Conservation (phyloP, 2,797 vertebrate species). For the Gymnoscopelus braueri region DNA sequence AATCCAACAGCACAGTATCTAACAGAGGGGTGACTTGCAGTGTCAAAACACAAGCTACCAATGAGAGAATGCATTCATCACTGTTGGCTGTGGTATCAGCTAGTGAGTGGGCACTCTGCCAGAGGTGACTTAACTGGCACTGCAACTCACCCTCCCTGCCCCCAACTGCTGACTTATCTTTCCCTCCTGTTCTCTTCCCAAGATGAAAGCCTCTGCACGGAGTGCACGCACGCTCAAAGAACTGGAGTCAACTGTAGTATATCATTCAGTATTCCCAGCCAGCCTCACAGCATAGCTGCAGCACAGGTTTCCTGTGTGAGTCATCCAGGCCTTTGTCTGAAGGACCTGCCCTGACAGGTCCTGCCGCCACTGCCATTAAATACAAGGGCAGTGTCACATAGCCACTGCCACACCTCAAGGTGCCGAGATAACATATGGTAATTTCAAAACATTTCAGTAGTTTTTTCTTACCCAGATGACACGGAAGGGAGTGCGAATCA, state of each 20-base stretch:
- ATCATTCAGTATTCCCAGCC: constrained; percentile 21
- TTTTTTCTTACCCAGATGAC: neutral
- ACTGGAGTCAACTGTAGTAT: neutral
- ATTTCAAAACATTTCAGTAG: constrained; percentile 20
- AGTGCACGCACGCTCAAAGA: neutral
- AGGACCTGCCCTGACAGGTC: constrained; percentile 44
- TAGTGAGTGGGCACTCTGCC: neutral
- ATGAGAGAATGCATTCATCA: neutral
- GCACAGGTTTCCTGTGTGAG: constrained; percentile 67
- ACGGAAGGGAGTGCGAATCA: neutral
- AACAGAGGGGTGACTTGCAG: constrained; percentile 3
- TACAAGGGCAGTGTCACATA: neutral
- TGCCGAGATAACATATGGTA: neutral
- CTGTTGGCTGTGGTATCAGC: neutral
- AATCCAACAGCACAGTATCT: too few species aligned
- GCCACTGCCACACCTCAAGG: neutral
- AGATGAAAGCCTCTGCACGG: constrained; percentile 2
- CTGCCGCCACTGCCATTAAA: constrained; percentile 2
- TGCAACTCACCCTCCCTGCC: constrained; percentile 12
- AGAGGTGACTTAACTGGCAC: neutral
- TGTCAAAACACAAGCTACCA: neutral
- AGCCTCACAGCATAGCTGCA: constrained; percentile 32
- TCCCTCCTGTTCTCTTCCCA: constrained; percentile 9
- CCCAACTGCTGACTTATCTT: neutral
- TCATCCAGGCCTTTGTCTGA: constrained; percentile 26